Conservation (phyloP, 2,113 vertebrate species). For the Siniperca knerii region DNA sequence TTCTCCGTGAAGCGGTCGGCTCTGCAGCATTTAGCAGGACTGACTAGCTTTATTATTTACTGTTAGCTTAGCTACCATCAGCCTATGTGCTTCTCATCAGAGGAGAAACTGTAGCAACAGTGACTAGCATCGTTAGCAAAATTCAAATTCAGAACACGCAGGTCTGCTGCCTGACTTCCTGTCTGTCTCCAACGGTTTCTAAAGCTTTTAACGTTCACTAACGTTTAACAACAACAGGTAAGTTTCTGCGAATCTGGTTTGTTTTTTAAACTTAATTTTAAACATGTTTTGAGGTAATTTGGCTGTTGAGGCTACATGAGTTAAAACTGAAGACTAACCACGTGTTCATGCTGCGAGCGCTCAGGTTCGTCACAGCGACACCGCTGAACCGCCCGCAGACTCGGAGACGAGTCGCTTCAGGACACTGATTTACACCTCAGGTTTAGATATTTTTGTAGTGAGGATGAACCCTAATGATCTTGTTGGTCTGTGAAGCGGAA, state of each 20-base stretch:
- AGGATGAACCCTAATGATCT: no score
- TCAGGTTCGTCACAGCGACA: neutral
- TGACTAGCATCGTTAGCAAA: neutral
- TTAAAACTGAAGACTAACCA: constrained; percentile 34
- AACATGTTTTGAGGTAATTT: constrained; percentile 25
- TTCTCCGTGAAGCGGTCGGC: no score
- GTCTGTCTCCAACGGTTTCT: neutral
- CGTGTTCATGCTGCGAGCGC: constrained; percentile 37
- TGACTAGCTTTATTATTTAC: no score
- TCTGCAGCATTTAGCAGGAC: no score
- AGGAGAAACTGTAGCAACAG: neutral
- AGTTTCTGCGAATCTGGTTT: constrained; percentile 7
- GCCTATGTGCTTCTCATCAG: no score
- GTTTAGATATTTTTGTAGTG: no score
- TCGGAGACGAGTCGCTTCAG: no score
- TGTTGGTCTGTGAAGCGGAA: no score
- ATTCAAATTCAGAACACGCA: constrained; percentile 44
- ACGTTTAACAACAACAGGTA: constrained; percentile 39
- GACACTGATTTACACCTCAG: no score
- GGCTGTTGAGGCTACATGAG: neutral
- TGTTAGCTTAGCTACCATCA: no score
- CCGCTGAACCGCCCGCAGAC: no score
- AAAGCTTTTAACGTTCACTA: constrained; percentile 44
- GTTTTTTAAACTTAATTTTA: neutral
- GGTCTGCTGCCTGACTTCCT: neutral